Conservation (phyloP, 2,888 invertebrate genomes). For the Drosophila nigricruria region DNA sequence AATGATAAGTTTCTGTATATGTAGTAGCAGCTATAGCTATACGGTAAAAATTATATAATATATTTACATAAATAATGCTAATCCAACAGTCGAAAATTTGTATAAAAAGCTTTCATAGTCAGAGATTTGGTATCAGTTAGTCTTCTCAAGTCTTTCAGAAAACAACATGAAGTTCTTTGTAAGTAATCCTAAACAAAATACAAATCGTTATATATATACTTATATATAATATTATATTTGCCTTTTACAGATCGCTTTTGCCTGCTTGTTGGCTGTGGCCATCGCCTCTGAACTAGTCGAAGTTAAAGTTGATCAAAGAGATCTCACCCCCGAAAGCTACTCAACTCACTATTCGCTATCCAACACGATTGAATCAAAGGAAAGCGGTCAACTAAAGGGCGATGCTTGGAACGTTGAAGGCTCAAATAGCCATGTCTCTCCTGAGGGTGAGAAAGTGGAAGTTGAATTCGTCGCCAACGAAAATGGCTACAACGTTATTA, state of each 20-base stretch:
- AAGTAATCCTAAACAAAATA: slow-evolving; percentile 34
- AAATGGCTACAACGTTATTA: slow-evolving; percentile 67
- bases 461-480: slow-evolving; percentile 65
- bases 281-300: slow-evolving; percentile 60
- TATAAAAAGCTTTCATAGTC: slow-evolving; percentile 39
- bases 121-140: slow-evolving; percentile 55
- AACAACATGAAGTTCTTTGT: slow-evolving; percentile 72
- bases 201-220: not conserved
- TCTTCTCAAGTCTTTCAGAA: slow-evolving; percentile 52
- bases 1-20: slow-evolving; percentile 16
- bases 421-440: slow-evolving; percentile 50
- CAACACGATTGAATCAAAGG: not conserved
- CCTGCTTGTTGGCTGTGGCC: slow-evolving; percentile 77
- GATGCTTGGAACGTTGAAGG: slow-evolving; percentile 60
- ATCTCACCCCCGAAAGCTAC: slow-evolving; percentile 69
- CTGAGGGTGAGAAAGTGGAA: slow-evolving; percentile 69
- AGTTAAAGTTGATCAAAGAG: slow-evolving; percentile 46
- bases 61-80: slow-evolving; percentile 52
- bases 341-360: not conserved
- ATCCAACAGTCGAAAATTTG: slow-evolving; percentile 21
- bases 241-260: slow-evolving; percentile 69
- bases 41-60: slow-evolving; percentile 1
- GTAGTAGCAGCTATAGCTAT: not conserved
- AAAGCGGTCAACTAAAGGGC: slow-evolving; percentile 38
- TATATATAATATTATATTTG: not conserved